Evolutionary conservation across 2,888 invertebrate genomes (phyloP), one percentile per base, ranked within the genome.

Genomic region (Pecten maximus): DNA sequence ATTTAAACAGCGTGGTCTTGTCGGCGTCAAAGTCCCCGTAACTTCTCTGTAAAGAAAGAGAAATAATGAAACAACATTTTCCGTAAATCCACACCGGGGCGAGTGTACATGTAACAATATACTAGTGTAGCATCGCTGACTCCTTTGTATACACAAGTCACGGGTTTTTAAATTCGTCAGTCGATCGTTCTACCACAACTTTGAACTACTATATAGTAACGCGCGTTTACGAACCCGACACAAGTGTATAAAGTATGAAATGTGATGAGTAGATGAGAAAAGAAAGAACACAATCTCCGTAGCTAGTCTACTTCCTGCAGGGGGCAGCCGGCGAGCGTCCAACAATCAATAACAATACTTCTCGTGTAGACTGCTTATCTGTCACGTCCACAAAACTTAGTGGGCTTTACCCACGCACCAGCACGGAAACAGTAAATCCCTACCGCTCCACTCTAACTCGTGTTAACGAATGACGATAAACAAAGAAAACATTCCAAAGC

Each of bases 301-400:
- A 40, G 40, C 60, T 40, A 89, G 89, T 74, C 40, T 86, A 88
- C 90, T 88, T 88, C 90, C 90, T 90, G 90, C 90, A 89, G 90
- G 90, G 88, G 86, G 88, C 86, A 89, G 60, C 54, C 90, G 88
- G 74, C 87, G 48, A 88, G 40, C 74, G 28, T 86, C 87, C 54
- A 87, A 90, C 88, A 88, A 90, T 90, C 90, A 88, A 90, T 90
- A 90, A 88, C 40, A 90, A 90, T 90, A 87, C 88, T 90, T 90
- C 88, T 87, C 88, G 88, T 74, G 60, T 88, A 89, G 40, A 54
- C 54, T 88, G 87, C 87, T 90, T 90, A 90, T 90, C 90, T 86
- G 87, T 88, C 90, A 87, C 87, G 90, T 90, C 88, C 88, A 88
- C 60, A 88, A 90, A 88, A 87, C 87, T 88, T 54, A 88, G 90